Base-by-base conservation (phyloP, 1,140 invertebrate genomes). In the Pristionchus pacificus region DNA sequence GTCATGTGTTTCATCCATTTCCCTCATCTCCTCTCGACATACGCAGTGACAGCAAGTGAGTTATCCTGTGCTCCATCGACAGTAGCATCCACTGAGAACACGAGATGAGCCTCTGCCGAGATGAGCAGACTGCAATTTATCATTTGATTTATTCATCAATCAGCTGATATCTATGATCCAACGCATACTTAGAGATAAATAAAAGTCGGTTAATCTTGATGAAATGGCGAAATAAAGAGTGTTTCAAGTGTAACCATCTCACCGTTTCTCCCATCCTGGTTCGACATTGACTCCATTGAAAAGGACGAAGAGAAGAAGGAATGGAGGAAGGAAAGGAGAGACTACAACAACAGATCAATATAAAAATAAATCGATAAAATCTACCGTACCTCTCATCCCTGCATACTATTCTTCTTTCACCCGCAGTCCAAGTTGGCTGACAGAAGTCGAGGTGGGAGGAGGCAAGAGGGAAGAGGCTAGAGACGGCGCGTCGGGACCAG, bases 1-100 rank as follows among this genome's bases (percentile, higher is more conserved):
- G 13, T 14, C 60, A 61, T 61, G 13, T 65, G 15, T 59, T 32
- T 57, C 14, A 57, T 14, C 55, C 14, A 14, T 57, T 57, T n/a
- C 55, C 55, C 55, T 57, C 14, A 57, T n/a, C 14, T 14, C 14
- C 14, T 14, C n/a, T 57, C 14, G n/a, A 57, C 55, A 14, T n/a
- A n/a, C n/a, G 55, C 29, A 32, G 33, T 85, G 71, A 85, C 85
- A 10, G 87, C 87, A 71, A 88, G 83, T 79, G 93, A 91, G 3
- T 89, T 87, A 85, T 99, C 96, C 86, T 97, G 93, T 30, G 95
- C 86, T 2, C 94, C 94, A 87, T 98, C 96, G 2, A 95, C 95
- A 86, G 91, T 89, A 82, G 90, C 85, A 76, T 89, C 88, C 60
- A 89, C 84, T 75, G 87, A 84, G 83, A 89, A 88, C 13, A 89